These are phyloP conservation scores for Perca fluviatilis DNA, from an alignment of 2,113 vertebrate species.

Conservation along the genomic window DNA sequence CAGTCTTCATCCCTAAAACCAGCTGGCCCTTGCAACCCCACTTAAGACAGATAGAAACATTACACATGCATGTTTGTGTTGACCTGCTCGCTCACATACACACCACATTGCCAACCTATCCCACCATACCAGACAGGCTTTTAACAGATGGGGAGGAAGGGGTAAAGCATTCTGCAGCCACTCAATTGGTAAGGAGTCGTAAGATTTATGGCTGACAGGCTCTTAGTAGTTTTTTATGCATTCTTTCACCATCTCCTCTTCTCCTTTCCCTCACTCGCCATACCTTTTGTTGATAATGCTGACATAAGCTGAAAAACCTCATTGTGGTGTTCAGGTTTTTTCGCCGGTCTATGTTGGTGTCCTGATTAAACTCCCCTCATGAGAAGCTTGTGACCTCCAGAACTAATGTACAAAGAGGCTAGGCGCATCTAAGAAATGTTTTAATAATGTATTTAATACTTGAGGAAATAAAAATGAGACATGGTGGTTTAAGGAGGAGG, in stretches of 20 bases:
- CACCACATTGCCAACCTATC: slow-evolving; percentile 7
- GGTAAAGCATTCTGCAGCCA: slow-evolving; percentile 54
- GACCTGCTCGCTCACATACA: slow-evolving; percentile 34
- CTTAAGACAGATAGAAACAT: slow-evolving; percentile 61
- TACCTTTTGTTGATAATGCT: slow-evolving; percentile 60
- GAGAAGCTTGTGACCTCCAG: slow-evolving; percentile 37
- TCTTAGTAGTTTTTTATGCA: slow-evolving; percentile 60
- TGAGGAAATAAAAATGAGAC: slow-evolving; percentile 32
- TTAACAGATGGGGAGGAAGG: slow-evolving; percentile 63
- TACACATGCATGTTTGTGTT: slow-evolving; percentile 41
- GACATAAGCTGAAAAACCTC: slow-evolving; percentile 65
- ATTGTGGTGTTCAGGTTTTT: slow-evolving; percentile 40
- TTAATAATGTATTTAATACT: slow-evolving; percentile 43
- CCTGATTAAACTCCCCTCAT: slow-evolving; percentile 60
- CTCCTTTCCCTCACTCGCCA: slow-evolving; percentile 12
- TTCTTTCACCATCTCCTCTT: slow-evolving; percentile 58
- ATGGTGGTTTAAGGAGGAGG: slow-evolving; percentile 21
- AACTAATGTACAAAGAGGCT: background rate
- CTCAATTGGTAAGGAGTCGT: slow-evolving; percentile 43
- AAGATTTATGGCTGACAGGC: slow-evolving; percentile 70
- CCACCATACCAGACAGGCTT: slow-evolving; percentile 37
- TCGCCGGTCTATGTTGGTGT: slow-evolving; percentile 16
- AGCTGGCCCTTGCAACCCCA: slow-evolving; percentile 68
- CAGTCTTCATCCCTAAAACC: slow-evolving; percentile 61
- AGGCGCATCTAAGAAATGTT: slow-evolving; percentile 29